Conservation (phyloP, 2,797 vertebrate species). For the Eidolon dupreanum region DNA sequence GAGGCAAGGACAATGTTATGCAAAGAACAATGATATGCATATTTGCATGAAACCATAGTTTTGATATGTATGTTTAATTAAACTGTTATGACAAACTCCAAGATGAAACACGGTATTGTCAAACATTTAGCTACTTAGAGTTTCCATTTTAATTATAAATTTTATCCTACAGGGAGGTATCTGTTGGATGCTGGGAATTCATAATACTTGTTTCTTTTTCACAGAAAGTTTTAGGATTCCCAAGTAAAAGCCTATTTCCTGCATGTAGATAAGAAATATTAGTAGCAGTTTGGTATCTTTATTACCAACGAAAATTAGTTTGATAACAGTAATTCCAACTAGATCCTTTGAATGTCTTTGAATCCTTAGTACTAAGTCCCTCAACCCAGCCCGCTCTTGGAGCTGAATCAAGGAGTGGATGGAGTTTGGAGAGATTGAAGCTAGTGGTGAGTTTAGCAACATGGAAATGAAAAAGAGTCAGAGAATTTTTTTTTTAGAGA, state of each 20-base stretch:
- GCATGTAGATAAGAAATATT: not conserved
- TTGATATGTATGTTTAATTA: not conserved
- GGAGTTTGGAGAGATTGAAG: not conserved
- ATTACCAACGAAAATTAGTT: not conserved
- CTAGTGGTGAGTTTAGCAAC: not conserved
- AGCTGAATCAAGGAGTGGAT: not conserved
- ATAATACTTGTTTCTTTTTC: not conserved
- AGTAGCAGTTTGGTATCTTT: not conserved
- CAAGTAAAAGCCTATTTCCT: not conserved
- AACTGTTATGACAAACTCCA: not conserved
- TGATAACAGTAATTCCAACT: not conserved
- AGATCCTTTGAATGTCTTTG: slow-evolving; percentile 1
- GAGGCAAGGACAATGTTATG: not conserved
- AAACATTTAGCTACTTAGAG: not conserved
- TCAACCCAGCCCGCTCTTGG: not conserved
- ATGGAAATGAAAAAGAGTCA: not conserved
- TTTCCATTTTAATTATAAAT: not conserved
- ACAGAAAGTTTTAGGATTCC: not conserved
- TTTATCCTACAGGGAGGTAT: not conserved
- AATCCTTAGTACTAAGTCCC: not conserved
- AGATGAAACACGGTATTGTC: not conserved
- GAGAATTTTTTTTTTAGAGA: not conserved
- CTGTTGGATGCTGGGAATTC: not conserved
- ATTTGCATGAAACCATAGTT: not conserved
- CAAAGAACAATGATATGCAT: not conserved